These are phyloP conservation scores for Polyploca ridens DNA, from an alignment of 2,888 invertebrate species.

Conservation along the genomic window DNA sequence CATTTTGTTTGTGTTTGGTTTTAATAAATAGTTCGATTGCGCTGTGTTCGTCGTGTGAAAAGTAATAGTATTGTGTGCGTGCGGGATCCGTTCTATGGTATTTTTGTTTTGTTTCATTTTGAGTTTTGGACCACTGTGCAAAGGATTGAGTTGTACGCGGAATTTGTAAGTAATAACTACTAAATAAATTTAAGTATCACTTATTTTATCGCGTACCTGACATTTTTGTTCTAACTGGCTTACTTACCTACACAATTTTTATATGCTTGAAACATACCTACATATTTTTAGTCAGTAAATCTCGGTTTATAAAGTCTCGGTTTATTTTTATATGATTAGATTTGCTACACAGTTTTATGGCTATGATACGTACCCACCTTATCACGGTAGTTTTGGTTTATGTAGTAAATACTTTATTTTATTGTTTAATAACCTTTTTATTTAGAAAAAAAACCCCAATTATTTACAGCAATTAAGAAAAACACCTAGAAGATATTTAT, in stretches of 20 bases:
- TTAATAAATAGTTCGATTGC: conserved; percentile 53
- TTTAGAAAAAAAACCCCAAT: background rate
- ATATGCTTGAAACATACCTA: background rate
- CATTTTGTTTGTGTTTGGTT: conserved; percentile 53
- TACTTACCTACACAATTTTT: background rate
- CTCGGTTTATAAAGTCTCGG: too few species aligned
- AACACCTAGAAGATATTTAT: background rate
- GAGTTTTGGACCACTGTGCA: conserved; percentile 64
- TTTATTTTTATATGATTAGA: too few species aligned
- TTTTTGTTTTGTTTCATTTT: conserved; percentile 68
- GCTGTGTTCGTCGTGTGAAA: conserved; percentile 67
- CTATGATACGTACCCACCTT: too few species aligned
- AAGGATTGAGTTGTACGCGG: conserved; percentile 26
- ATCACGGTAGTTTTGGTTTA: background rate
- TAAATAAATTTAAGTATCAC: too few species aligned
- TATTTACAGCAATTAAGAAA: background rate
- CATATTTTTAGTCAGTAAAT: too few species aligned
- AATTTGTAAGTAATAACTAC: background rate
- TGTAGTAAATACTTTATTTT: background rate
- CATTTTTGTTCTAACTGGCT: background rate
- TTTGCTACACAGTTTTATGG: too few species aligned
- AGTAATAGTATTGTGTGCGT: conserved; percentile 68
- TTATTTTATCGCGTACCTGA: too few species aligned
- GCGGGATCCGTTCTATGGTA: conserved; percentile 67
- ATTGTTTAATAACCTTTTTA: background rate